phyloP scores from a whole-genome alignment of 1,140 invertebrate genomes.

The Copidosoma floridanum region DNA sequence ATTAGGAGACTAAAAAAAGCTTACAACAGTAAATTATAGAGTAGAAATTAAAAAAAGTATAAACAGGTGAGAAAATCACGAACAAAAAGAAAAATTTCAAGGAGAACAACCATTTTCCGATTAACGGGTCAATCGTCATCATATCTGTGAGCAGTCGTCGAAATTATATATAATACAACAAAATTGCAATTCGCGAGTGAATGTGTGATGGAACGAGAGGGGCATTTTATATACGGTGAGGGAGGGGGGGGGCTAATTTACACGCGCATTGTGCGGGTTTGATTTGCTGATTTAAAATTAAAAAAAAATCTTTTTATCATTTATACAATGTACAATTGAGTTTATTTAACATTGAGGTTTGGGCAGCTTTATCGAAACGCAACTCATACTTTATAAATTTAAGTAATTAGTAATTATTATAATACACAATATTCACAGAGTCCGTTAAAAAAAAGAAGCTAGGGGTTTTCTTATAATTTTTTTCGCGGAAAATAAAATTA shows the following conservation, averaged over 20 bases:
- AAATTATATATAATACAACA: slow-evolving; percentile 27
- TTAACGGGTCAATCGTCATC: too few relatives aligned
- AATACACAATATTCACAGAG: slow-evolving; percentile 58
- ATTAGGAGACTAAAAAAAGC: too few relatives aligned
- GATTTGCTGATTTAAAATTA: slow-evolving; percentile 39
- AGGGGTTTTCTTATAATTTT: slow-evolving; percentile 31
- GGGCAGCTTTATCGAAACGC: slow-evolving; percentile 46
- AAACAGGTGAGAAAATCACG: neutral
- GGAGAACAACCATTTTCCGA: neutral
- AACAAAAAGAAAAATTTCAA: slow-evolving; percentile 8
- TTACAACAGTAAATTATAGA: too few relatives aligned
- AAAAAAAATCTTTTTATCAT: slow-evolving; percentile 44
- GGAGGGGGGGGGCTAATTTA: slow-evolving; percentile 32
- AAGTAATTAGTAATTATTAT: slow-evolving; percentile 57
- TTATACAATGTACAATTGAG: slow-evolving; percentile 56
- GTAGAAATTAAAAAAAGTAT: neutral
- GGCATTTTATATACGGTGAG: slow-evolving; percentile 27
- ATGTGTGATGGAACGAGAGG: slow-evolving; percentile 28
- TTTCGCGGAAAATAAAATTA: slow-evolving; percentile 46
- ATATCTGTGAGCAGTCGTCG: slow-evolving; percentile 20
- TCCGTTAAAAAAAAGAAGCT: slow-evolving; percentile 48
- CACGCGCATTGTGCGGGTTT: slow-evolving; percentile 39
- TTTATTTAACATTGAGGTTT: slow-evolving; percentile 33
- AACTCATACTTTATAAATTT: slow-evolving; percentile 53
- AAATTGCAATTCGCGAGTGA: slow-evolving; percentile 29